These are phyloP conservation scores for Amblyopsis hoosieri DNA, from an alignment of 2,797 vertebrate genomes.

Conservation along the genomic window DNA sequence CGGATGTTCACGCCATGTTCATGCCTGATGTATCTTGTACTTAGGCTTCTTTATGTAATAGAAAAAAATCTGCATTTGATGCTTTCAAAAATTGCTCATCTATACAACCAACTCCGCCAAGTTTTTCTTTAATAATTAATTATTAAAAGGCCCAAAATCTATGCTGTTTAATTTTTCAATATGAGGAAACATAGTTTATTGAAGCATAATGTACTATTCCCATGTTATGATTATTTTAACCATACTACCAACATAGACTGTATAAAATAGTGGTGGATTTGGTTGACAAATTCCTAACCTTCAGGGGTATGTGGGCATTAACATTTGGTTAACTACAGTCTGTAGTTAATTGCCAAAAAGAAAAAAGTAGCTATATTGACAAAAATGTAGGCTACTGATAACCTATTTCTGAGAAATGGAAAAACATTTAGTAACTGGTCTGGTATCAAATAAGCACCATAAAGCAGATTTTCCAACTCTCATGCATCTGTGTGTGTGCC, in stretches of 20 bases:
- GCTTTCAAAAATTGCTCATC: conserved; percentile 4
- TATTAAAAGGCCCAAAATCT: background rate
- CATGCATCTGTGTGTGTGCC: too few relatives aligned
- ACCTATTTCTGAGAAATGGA: too few relatives aligned
- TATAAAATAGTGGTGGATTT: background rate
- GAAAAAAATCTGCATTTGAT: conserved; percentile 12
- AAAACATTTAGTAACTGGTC: too few relatives aligned
- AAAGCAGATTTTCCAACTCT: too few relatives aligned
- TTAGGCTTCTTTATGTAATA: background rate
- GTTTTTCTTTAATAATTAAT: background rate
- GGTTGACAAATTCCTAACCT: too few relatives aligned
- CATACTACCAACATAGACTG: background rate
- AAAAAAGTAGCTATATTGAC: background rate
- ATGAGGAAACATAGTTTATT: background rate
- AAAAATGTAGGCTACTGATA: background rate
- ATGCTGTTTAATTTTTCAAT: background rate
- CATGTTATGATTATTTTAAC: too few relatives aligned
- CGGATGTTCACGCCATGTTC: conserved; percentile 1
- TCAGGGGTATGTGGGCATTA: background rate
- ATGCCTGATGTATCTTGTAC: conserved; percentile 10
- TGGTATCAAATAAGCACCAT: too few relatives aligned
- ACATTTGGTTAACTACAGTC: background rate
- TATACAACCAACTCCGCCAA: background rate
- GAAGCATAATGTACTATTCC: background rate
- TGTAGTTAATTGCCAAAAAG: background rate